Evolutionary conservation across 2,888 invertebrate species (phyloP).

Genomic region (Parnassius smintheus): DNA sequence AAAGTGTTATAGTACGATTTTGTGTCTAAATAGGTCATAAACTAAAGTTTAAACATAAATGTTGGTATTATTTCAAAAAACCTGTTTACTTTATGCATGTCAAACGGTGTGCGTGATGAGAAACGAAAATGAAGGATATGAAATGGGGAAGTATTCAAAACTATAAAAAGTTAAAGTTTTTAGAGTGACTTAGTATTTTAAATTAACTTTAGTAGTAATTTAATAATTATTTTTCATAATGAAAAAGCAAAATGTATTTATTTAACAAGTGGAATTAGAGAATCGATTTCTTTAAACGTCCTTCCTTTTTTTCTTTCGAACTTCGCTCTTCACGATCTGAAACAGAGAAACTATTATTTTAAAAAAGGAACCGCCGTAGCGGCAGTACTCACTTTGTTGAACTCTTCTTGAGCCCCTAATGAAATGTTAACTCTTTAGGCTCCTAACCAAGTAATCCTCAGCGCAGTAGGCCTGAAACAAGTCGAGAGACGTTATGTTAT

Average conservation of each 20-base stretch:
- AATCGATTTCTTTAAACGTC: background rate
- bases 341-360: conserved; percentile 52
- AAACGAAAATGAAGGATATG: conserved; percentile 17
- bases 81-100: conserved; percentile 20
- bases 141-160: conserved; percentile 5
- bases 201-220: background rate
- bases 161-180: background rate
- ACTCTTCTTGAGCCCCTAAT: conserved; percentile 76
- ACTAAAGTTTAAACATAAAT: too few relatives aligned
- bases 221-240: background rate
- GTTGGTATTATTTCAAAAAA: background rate
- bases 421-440: conserved; percentile 77
- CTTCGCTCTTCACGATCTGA: conserved; percentile 44
- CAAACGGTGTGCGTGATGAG: conserved; percentile 7
- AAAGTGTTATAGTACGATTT: too few relatives aligned
- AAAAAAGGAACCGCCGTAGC: conserved; percentile 38
- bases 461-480: conserved; percentile 75
- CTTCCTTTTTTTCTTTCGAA: conserved; percentile 16
- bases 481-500: background rate
- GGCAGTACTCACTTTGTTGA: conserved; percentile 73
- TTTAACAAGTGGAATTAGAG: background rate
- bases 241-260: too few relatives aligned
- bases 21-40: too few relatives aligned
- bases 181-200: background rate
- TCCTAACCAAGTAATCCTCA: conserved; percentile 61